Base-by-base conservation (phyloP, 92 coral and sea anemone species). In the Bergia puertoricense region DNA sequence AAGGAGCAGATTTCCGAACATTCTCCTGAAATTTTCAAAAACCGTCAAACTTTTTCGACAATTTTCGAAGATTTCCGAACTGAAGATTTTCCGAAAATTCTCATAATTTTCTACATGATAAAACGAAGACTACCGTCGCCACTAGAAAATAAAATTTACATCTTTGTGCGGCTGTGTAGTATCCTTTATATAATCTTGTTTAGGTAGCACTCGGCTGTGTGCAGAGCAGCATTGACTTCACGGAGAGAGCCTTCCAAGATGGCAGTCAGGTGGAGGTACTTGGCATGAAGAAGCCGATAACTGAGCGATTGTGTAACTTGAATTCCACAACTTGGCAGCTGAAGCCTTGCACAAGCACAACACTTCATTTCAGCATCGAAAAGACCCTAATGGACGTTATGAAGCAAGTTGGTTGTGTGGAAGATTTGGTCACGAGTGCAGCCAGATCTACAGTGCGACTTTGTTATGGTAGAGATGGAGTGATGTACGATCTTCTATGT, bases 241-340 rank as follows among this genome's bases (percentile, higher is more conserved):
- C 78, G 36, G 77, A 83, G 72, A 51, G 89, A 74, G 81, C 89
- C 39, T 74, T 86, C 51, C 56, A 86, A 75, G 89, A 86, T 50
- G 89, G 89, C 36, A 85, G 88, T 74, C 88, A 85, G 14, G 88
- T 85, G 66, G 88, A 85, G 50, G 67, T 85, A 74, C 88, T 85
- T 45, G 42, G 45, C 2, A 74, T 85, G 72, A 85, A 85, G 44
- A 85, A 74, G 81, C 88, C 18, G 72, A 85, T 85, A 73, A 74
- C 36, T 37, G 74, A 41, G 39, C 81, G 81, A 39, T 50, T 85
- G 81, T 16, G 54, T 3, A 48, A 74, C 81, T 41, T 85, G 30
- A 85, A 67, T 50, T 23, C 45, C 22, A 22, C 82, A 14, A 75
- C 69, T 7, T 86, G 69, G 89, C 80, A 56, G 13, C 41, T 86